Base-by-base conservation (phyloP, 1,140 invertebrate species). In the Drosophila lacteicornis region DNA sequence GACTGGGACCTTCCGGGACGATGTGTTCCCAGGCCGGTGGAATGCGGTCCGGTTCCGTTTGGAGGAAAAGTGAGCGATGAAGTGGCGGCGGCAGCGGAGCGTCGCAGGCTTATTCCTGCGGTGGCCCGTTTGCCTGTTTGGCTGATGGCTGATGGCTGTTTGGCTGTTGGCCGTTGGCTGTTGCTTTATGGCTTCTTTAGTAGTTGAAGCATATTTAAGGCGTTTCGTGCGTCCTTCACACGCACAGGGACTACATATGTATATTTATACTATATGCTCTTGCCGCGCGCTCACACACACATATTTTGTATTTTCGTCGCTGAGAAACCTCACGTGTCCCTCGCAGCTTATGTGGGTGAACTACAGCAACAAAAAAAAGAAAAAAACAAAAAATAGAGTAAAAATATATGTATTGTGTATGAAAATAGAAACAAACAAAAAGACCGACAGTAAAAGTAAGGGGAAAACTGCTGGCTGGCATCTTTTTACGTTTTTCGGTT, bases 101-200 rank as follows among this genome's bases (percentile, higher is more conserved):
- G 53, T 65, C 62, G 33, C 45, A 57, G 55, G 77, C 59, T 79
- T 80, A 43, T 51, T 80, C 57, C 68, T 70, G 71, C 61, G 76
- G 78, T 79, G 73, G 51, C 71, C 77, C 49, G 57, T 74, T 80
- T 68, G 60, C 76, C 74, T 71, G 81, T 58, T 55, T 79, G 75
- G 66, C 80, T 80, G 79, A 58, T 62, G 56, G 43, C 74, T 79
- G 82, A 75, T 79, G 81, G 80, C 80, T 82, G 76, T 67, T 80
- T 57, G 49, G 55, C 49, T 68, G 49, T 50, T 55, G 51, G 74
- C 61, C 68, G 80, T 69, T 69, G 80, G 75, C 55, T 78, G 65
- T 70, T 83, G 75, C 81, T 82, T 83, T 83, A 83, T 82, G 81
- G 81, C 81, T 83, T 83, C 81, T 83, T 83, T 83, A 83, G 81